These are phyloP conservation scores for Sebastes steindachneri DNA, from an alignment of 2,797 vertebrate species.

Conservation along the genomic window DNA sequence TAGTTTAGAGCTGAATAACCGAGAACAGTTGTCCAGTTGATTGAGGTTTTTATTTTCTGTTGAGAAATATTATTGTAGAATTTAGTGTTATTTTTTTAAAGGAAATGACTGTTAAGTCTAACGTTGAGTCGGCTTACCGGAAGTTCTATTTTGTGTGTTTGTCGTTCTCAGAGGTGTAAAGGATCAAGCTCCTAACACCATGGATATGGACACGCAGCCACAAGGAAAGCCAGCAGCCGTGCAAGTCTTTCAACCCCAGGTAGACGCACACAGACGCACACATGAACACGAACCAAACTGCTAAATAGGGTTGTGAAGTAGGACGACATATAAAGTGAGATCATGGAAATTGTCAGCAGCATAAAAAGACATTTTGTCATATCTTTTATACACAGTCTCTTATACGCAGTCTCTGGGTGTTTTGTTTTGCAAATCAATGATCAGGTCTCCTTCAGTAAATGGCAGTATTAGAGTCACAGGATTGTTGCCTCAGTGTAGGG, in stretches of 20 bases:
- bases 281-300: background rate
- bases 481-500: background rate
- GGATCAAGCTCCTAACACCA: constrained; percentile 80
- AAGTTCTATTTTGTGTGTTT: constrained; percentile 40
- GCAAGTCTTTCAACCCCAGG: constrained; percentile 92
- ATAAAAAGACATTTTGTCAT: background rate
- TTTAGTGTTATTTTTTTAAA: background rate
- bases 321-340: background rate
- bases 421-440: background rate
- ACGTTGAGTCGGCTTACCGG: background rate
- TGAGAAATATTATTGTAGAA: background rate
- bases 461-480: background rate
- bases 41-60: background rate
- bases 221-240: constrained; percentile 91
- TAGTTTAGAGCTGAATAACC: background rate
- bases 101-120: background rate
- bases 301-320: background rate
- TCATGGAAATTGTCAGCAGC: background rate
- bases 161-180: constrained; percentile 77
- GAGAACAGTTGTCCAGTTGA: background rate
- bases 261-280: constrained; percentile 53
- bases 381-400: background rate
- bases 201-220: constrained; percentile 95
- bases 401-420: background rate
- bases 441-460: background rate